phyloP scores from a whole-genome alignment of 1,140 invertebrate genomes.

The Diachasmimorpha longicaudata region DNA sequence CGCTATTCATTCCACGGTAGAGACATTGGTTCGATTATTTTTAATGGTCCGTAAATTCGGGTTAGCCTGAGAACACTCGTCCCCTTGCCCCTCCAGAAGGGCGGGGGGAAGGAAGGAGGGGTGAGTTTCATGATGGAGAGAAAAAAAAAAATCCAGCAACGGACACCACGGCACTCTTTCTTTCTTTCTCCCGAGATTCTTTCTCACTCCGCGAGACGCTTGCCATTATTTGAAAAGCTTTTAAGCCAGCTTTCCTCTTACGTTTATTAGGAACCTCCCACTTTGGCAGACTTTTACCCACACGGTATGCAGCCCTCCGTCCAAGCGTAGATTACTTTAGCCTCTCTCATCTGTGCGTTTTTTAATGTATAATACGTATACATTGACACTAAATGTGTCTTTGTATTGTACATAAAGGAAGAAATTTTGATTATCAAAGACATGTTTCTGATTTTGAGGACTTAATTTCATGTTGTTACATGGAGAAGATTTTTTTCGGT shows the following conservation, averaged over 20 bases:
- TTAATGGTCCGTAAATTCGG: conserved; percentile 37
- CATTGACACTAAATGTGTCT: background rate
- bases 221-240: conserved; percentile 48
- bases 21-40: conserved; percentile 34
- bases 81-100: no score
- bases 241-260: conserved; percentile 46
- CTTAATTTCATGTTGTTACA: no score
- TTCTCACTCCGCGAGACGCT: conserved; percentile 17
- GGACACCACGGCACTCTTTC: background rate
- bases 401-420: background rate
- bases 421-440: background rate
- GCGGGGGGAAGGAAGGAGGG: no score
- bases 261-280: conserved; percentile 48
- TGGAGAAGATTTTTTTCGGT: no score
- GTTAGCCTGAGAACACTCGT: conserved; percentile 12
- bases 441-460: background rate
- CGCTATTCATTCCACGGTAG: conserved; percentile 17
- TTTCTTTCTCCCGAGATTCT: background rate
- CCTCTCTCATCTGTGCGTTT: background rate
- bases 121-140: conserved; percentile 5
- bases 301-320: conserved; percentile 12
- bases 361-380: conserved; percentile 3
- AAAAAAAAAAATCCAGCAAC: conserved; percentile 5
- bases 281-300: conserved; percentile 34
- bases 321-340: conserved; percentile 24